These are phyloP conservation scores for Lagorchestes hirsutus DNA, from an alignment of 2,797 vertebrate genomes.

Conservation along the genomic window DNA sequence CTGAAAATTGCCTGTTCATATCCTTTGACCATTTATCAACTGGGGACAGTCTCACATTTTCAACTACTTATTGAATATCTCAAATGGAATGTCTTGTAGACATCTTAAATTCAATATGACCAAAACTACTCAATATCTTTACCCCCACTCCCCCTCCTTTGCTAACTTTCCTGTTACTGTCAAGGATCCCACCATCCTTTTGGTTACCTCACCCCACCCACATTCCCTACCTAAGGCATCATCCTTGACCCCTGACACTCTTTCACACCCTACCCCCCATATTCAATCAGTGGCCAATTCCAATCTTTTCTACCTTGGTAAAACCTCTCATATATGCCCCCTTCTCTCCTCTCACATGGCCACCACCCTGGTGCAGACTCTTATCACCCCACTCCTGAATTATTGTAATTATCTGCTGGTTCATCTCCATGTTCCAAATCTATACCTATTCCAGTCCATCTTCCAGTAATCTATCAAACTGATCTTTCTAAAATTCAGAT, in stretches of 20 bases:
- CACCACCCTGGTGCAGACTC: slow-evolving; percentile 12
- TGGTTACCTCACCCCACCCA: neutral
- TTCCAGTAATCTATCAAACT: neutral
- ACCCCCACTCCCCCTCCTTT: neutral
- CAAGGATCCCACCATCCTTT: neutral
- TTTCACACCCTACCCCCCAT: neutral
- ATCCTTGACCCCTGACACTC: slow-evolving; percentile 10
- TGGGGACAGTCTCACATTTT: neutral
- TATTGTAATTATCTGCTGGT: neutral
- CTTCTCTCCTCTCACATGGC: neutral
- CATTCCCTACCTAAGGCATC: neutral
- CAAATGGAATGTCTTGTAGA: slow-evolving; percentile 7
- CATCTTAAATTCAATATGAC: neutral
- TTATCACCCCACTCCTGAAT: slow-evolving; percentile 16
- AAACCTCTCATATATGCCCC: neutral
- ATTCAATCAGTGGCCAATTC: slow-evolving; percentile 4
- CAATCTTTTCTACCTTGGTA: neutral
- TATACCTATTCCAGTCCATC: neutral
- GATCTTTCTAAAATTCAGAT: slow-evolving; percentile 3
- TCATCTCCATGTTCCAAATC: neutral
- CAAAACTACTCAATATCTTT: slow-evolving; percentile 6
- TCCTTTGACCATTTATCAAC: no score
- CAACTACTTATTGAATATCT: neutral
- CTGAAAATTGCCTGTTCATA: no score
- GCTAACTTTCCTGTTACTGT: slow-evolving; percentile 9